A percentile compares a stretch with the other conserved stretches of the same genome.
These are phyloP conservation scores for Symphodus melops DNA, from an alignment of 2,113 vertebrate genomes.

Conservation along the genomic window DNA sequence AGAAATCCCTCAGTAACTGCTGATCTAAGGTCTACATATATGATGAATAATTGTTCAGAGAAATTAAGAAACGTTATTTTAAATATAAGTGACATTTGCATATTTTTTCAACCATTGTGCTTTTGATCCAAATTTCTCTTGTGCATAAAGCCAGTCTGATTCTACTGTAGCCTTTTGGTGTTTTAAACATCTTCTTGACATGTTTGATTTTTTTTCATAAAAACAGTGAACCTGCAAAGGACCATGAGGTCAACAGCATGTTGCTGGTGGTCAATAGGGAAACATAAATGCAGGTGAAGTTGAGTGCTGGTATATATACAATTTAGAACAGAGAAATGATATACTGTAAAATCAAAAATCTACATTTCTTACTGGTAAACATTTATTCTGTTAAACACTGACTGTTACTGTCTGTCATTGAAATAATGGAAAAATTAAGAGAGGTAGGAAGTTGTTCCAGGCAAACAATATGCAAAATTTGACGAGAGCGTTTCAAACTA, in stretches of 20 bases:
- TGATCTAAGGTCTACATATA: background rate
- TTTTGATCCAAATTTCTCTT: background rate
- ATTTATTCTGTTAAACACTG: no score
- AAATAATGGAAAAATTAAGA: background rate
- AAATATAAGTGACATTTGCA: background rate
- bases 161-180: background rate
- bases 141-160: background rate
- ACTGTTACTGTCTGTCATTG: no score
- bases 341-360: no score
- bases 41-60: background rate
- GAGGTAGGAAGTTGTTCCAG: background rate
- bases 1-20: background rate
- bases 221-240: background rate
- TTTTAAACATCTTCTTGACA: background rate
- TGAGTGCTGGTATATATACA: background rate
- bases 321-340: background rate
- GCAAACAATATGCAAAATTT: background rate
- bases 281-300: background rate
- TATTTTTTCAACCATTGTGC: background rate
- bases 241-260: background rate
- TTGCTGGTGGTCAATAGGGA: background rate
- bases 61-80: background rate
- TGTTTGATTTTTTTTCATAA: background rate
- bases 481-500: accelerated
- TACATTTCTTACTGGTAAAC: no score